Conservation (phyloP, 1,140 invertebrate species). For the Homarus americanus region DNA sequence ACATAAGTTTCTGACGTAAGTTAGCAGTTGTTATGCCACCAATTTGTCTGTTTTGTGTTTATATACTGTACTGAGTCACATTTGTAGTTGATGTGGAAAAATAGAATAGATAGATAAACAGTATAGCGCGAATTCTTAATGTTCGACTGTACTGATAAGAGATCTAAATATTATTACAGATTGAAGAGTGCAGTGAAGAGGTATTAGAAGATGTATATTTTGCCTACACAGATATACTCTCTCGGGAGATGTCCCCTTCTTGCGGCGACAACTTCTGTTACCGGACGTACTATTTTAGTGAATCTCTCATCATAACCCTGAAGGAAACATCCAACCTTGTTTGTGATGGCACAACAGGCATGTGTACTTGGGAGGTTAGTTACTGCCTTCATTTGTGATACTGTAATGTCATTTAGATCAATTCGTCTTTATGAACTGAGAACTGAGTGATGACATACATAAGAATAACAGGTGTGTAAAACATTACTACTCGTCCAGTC, state of each 20-base stretch:
- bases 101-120: background rate
- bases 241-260: background rate
- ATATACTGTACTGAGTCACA: too few species aligned
- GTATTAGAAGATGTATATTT: slow-evolving; percentile 14
- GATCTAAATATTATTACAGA: background rate
- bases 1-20: too few species aligned
- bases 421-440: background rate
- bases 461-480: background rate
- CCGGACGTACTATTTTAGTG: background rate
- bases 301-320: background rate
- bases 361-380: slow-evolving; percentile 42
- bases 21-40: too few species aligned
- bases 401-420: background rate
- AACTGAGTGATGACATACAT: background rate
- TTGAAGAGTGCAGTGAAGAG: slow-evolving; percentile 2
- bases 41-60: too few species aligned
- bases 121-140: background rate
- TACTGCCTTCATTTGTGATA: background rate
- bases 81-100: too few species aligned
- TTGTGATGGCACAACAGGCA: slow-evolving; percentile 43
- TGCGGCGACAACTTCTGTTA: background rate
- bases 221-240: background rate
- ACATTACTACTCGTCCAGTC: background rate
- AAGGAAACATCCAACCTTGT: slow-evolving; percentile 32
- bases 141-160: background rate